Base-by-base conservation (phyloP, 2,113 vertebrate genomes). In the Ameiurus melas region DNA sequence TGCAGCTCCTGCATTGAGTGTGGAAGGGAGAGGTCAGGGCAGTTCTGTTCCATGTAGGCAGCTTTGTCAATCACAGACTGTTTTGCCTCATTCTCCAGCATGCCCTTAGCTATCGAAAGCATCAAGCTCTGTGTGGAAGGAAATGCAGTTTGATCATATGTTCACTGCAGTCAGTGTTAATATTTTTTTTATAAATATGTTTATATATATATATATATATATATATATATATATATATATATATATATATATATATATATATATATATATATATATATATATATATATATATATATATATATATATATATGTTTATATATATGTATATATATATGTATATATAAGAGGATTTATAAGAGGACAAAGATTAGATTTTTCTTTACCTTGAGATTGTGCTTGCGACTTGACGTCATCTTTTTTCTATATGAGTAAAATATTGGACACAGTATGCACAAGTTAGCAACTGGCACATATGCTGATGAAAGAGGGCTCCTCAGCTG, bases 351-450 rank as follows among this genome's bases (percentile, higher is more conserved):
- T 47, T 47, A 47, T 47, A 47, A 51, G 47, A 39, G 3, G 27
- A 73, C 19, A 22, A 71, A 22, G 16, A 20, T 81, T 73, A 58
- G 9, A 25, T 39, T 30, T 53, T 83, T 86, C 27, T 87, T 85
- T 95, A 99, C 98, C 97, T 99, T 99, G 88, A 99, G 96, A 89
- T 98, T 96, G 92, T 97, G 97, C 93, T 93, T 94, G 85, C 98
- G 97, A 94, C 97, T 97, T 36, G 97, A 97, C 25, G 95, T 94
- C 94, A 98, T 97, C 94, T 97, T 97, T 79, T 95, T 98, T 85
- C 98, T 99, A 95, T 92, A 70, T 73, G 87, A 57, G 36, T n/a
- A 20, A 43, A 53, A 68, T 57, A 78, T 90, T 39, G 27, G 83
- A 75, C 22, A 80, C 22, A 78, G 9, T 5, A 71, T 64, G 0